Conservation (phyloP, 2,888 invertebrate species). For the Nezara viridula region DNA sequence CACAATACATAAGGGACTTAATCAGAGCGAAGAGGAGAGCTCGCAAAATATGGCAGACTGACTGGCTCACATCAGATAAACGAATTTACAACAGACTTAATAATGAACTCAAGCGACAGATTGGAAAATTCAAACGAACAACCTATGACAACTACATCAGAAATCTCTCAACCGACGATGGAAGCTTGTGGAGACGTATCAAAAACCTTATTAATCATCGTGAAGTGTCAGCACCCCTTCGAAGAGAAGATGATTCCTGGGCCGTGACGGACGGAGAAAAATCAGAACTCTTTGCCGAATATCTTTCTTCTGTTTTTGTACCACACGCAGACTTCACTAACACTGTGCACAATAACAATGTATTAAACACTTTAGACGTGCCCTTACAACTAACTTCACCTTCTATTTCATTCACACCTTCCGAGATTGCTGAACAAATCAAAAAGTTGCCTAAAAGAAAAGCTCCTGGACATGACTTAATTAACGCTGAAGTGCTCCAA, state of each 20-base stretch:
- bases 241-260: not conserved
- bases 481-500: too few species aligned
- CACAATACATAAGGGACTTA: not conserved
- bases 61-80: not conserved
- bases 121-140: not conserved
- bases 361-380: too few species aligned
- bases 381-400: too few species aligned
- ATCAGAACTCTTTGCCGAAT: not conserved
- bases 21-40: not conserved
- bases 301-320: not conserved
- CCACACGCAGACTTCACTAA: not conserved
- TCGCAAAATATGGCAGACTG: not conserved
- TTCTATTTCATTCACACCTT: too few species aligned
- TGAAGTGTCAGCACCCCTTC: not conserved
- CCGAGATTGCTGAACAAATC: too few species aligned
- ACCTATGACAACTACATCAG: not conserved
- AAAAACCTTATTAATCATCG: not conserved
- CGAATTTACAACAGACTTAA: too few species aligned
- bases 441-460: too few species aligned
- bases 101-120: not conserved
- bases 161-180: not conserved
- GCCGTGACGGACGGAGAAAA: not conserved
- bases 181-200: not conserved
- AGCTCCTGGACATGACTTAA: too few species aligned
- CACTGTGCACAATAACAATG: not conserved